These are phyloP conservation scores for Emydoidea blandingii DNA, from an alignment of 2,797 vertebrate genomes.

Conservation along the genomic window DNA sequence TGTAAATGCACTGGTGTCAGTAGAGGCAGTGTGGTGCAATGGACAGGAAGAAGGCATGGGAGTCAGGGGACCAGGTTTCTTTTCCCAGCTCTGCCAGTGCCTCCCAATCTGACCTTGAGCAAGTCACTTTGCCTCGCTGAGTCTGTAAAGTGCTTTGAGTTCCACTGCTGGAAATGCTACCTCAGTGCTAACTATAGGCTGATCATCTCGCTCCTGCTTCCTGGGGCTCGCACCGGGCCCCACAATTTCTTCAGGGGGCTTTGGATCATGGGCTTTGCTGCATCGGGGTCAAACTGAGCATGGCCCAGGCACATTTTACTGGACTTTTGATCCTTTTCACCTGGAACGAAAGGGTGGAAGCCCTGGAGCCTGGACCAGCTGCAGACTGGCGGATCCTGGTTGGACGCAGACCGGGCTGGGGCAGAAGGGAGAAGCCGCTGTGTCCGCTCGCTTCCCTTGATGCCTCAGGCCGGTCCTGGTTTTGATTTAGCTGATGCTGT, in stretches of 20 bases:
- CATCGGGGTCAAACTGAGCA: too few species aligned
- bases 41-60: neutral
- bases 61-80: accelerated
- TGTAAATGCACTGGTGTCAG: neutral
- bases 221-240: neutral
- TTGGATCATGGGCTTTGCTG: too few species aligned
- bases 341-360: too few species aligned
- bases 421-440: neutral
- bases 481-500: neutral
- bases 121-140: neutral
- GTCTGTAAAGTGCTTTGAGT: neutral
- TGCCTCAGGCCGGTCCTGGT: neutral
- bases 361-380: too few species aligned
- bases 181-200: neutral
- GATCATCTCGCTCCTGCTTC: neutral
- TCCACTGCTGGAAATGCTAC: neutral
- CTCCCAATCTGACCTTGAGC: neutral
- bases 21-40: neutral
- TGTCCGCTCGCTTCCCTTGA: neutral
- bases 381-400: too few species aligned
- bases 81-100: neutral
- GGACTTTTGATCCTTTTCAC: too few species aligned
- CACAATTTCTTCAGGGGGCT: neutral
- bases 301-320: too few species aligned
- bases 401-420: neutral